These are phyloP conservation scores for Stichopus chloronotus DNA, from an alignment of 35 echinoderm and acorn worm genomes.

Conservation along the genomic window DNA sequence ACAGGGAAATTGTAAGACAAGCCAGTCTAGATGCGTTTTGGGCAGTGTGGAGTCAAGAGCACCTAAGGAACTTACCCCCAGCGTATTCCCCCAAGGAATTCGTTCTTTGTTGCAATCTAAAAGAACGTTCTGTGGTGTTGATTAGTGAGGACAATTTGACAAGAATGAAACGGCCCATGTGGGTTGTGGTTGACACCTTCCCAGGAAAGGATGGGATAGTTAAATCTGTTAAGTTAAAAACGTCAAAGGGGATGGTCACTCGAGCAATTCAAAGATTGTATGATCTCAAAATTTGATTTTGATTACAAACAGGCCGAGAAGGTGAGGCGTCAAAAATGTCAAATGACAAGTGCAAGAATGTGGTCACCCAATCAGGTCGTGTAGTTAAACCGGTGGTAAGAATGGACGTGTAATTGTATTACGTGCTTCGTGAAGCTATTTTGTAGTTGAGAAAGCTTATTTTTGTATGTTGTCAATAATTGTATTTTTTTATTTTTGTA, in stretches of 20 bases:
- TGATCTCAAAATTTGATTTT: constrained; percentile 11
- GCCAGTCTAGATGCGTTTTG: constrained; percentile 4
- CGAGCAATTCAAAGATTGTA: not conserved
- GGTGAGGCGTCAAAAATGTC: not conserved
- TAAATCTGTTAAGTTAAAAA: constrained; percentile 38
- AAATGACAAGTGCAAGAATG: not conserved
- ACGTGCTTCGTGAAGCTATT: not conserved
- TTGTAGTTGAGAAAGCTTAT: not conserved
- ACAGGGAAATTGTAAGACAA: constrained; percentile 36
- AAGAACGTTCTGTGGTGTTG: constrained; percentile 19
- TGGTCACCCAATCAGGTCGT: constrained; percentile 1
- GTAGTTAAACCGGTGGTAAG: not conserved
- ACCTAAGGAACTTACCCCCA: constrained; percentile 26
- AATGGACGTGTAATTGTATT: constrained; percentile 11
- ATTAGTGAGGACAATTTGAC: constrained; percentile 34
- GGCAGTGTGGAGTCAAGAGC: constrained; percentile 31
- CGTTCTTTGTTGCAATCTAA: not conserved
- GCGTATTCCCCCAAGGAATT: constrained; percentile 19
- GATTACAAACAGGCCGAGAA: not conserved
- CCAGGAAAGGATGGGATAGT: constrained; percentile 20
- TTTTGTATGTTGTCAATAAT: not conserved
- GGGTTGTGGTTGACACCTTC: constrained; percentile 14
- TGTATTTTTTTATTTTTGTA: not conserved
- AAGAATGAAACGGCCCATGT: constrained; percentile 45
- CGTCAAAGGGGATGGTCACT: constrained; percentile 14